Base-by-base conservation (phyloP, 2,888 invertebrate genomes). In the Spicauda simplicius region DNA sequence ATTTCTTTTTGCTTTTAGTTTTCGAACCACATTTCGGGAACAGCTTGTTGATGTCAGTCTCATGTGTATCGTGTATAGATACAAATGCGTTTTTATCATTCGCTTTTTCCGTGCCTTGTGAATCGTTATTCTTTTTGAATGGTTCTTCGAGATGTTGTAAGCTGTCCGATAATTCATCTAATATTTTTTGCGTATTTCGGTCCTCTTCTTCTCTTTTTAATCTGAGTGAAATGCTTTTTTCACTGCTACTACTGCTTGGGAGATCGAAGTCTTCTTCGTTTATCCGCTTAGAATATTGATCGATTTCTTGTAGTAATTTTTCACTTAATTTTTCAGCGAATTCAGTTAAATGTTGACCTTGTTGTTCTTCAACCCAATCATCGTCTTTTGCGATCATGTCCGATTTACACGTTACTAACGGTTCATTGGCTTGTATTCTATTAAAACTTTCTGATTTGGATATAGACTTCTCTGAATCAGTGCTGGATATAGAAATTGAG, bases 261-360 rank as follows among this genome's bases (percentile, higher is more conserved):
- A 93, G 78, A 76, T 93, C 93, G 64, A 93, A 93, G 74, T 94
- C 93, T 72, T 93, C 93, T 76, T 94, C 94, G 61, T 89, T 93
- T 30, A 93, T 92, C 58, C 92, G 81, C 77, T 93, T 94, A 41
- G 93, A 93, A 75, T 93, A 93, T 79, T 93, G 95, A 79, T 97
- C 97, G 71, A 97, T 95, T 86, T 97, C 97, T 72, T 96, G 95
- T 65, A 97, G 93, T 70, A 97, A 88, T 81, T 97, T 97, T 79
- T 97, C 97, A 79, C 96, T 96, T n/a, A 97, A 88, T 80, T 96
- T 96, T 79, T 97, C 97, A 0, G 97, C 97, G 77, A 97, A 97
- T 77, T 97, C 96, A 2, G 96, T 95, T 70, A 97, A 90, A 80
- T 97, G 96, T 76, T 95, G 95, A 71, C 94, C 94, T 72, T 80